These are phyloP conservation scores for Palythoa grandis DNA, from an alignment of 92 coral and sea anemone species.

Conservation along the genomic window DNA sequence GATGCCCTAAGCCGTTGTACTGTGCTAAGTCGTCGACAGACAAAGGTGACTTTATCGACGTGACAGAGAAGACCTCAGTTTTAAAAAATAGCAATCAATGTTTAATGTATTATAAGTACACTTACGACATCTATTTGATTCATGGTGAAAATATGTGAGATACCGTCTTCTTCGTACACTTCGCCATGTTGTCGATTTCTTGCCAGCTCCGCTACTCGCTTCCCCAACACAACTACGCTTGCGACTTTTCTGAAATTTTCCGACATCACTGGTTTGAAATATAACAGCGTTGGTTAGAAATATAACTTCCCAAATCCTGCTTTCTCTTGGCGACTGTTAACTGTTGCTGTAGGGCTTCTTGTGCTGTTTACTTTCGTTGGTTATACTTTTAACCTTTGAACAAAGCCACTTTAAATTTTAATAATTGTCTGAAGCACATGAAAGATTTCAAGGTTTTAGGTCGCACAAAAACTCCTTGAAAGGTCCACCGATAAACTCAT, in stretches of 20 bases:
- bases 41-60: too few relatives aligned
- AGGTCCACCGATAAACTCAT: background rate
- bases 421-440: background rate
- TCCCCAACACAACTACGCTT: slow-evolving; percentile 35
- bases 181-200: slow-evolving; percentile 28
- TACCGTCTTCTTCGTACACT: slow-evolving; percentile 38
- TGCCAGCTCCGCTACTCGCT: slow-evolving; percentile 36
- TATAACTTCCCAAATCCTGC: slow-evolving; percentile 18
- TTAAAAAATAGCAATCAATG: background rate
- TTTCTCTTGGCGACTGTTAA: background rate
- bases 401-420: too few relatives aligned
- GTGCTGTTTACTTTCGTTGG: background rate
- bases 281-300: background rate
- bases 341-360: background rate
- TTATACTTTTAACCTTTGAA: background rate
- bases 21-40: too few relatives aligned
- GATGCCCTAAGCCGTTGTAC: too few relatives aligned
- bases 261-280: slow-evolving; percentile 31
- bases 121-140: slow-evolving; percentile 32
- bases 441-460: background rate
- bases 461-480: background rate
- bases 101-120: background rate
- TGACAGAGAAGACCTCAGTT: background rate
- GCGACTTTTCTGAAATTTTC: slow-evolving; percentile 37
- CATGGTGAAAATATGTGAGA: slow-evolving; percentile 41